A percentile compares a stretch with the other conserved stretches of the same genome.
Conservation (phyloP, 2,113 vertebrate genomes). For the Cottus gobio region DNA sequence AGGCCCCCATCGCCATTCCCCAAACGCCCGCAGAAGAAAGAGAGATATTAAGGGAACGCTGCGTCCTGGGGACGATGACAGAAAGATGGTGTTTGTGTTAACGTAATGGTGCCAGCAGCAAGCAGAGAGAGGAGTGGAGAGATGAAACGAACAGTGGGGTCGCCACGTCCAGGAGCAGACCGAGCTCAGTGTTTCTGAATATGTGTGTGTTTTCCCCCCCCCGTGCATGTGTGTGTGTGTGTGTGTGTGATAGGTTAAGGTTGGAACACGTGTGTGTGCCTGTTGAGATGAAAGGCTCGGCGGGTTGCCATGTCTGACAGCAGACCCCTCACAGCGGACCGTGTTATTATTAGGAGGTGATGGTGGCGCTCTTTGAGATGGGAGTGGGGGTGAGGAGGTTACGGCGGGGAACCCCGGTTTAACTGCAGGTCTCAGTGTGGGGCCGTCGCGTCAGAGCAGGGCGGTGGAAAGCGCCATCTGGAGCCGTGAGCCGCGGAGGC, state of each 20-base stretch:
- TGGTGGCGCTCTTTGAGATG: constrained; percentile 59
- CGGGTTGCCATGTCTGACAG: constrained; percentile 76
- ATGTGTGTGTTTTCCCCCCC: constrained; percentile 24
- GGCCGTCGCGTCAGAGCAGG: constrained; percentile 47
- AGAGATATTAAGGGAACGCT: constrained; percentile 65
- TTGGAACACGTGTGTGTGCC: constrained; percentile 49
- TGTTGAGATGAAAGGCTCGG: constrained; percentile 74
- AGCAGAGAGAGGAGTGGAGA: constrained; percentile 61
- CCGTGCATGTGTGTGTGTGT: constrained; percentile 34
- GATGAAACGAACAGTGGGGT: constrained; percentile 72
- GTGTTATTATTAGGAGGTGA: constrained; percentile 70
- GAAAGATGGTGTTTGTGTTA: constrained; percentile 78
- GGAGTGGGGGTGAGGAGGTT: constrained; percentile 59
- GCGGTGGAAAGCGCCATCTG: not conserved
- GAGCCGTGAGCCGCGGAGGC: not conserved
- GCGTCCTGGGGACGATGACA: constrained; percentile 75
- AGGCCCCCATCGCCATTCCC: constrained; percentile 55
- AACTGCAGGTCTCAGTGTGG: constrained; percentile 41
- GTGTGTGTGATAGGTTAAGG: constrained; percentile 47
- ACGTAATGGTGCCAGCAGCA: constrained; percentile 71
- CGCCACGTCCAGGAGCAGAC: constrained; percentile 56
- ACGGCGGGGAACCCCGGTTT: constrained; percentile 23
- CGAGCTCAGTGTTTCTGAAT: constrained; percentile 28
- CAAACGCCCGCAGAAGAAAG: constrained; percentile 66
- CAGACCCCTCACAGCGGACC: constrained; percentile 54